Base-by-base conservation (phyloP, 1,140 invertebrate genomes). In the Eriosoma lanigerum region DNA sequence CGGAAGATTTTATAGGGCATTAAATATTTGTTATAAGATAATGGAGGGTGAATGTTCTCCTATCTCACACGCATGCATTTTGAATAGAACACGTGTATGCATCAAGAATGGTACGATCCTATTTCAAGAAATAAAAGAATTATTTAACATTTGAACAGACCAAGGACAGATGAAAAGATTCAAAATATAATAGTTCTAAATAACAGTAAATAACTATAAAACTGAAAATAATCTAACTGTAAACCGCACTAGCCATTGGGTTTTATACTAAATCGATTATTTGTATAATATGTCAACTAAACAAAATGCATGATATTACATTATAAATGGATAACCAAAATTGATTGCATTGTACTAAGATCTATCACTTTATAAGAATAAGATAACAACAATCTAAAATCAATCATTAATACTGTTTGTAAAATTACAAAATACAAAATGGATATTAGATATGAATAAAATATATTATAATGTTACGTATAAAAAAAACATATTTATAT, bases 11-110 rank as follows among this genome's bases (percentile, higher is more conserved):
- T 72, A 72, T 70, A 15, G 24, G 46, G 24, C 9, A 52, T 19
- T 52, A 26, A 48, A 68, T 48, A 29, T 50, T 26, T 72, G 24
- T 3, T 46, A 52, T 52, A 29, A 17, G 3, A 52, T 52, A 72
- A 72, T 52, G 24, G 46, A 52, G 68, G 64, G 64, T 52, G 46
- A 70, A 70, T 50, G 46, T 72, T 72, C n/a, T n/a, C 17, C 17
- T 52, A 52, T 72, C 24, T 29, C 48, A 52, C 68, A 52, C 26
- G 24, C 13, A 1, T n/a, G 24, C 48, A 72, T 29, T 50, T 70
- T 70, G 66, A 70, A 70, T 70, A 70, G 66, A 50, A 70, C 66
- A 70, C 66, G 24, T 72, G 68, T 72, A 26, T 46, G 52, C 26
- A 52, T 52, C 46, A 50, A 72, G 24, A 52, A 29, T 21, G 15